Conservation (phyloP, 2,797 vertebrate genomes). For the Cryptoblepharus egeriae region DNA sequence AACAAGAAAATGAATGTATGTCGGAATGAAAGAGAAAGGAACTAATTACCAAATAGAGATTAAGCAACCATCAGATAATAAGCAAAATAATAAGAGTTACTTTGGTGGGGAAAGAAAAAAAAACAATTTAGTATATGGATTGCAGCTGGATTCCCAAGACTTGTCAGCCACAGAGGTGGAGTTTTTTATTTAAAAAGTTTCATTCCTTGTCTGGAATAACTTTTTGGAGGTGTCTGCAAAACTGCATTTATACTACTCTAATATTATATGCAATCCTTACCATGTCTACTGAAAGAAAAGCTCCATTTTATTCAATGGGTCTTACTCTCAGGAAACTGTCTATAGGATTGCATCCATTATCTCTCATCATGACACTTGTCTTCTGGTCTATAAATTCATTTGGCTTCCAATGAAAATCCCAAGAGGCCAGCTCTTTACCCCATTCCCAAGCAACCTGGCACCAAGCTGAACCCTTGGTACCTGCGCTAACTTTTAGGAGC, state of each 20-base stretch:
- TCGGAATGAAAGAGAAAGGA: constrained; percentile 69
- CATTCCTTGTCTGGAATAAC: constrained; percentile 20
- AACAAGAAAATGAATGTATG: constrained; percentile 63
- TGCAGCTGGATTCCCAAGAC: constrained; percentile 45
- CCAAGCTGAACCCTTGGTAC: too few relatives aligned
- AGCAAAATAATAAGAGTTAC: constrained; percentile 64
- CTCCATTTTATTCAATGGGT: too few relatives aligned
- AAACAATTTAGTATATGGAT: constrained; percentile 64
- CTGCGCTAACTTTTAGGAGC: too few relatives aligned
- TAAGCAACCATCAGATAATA: constrained; percentile 75
- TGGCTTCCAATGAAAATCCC: too few relatives aligned
- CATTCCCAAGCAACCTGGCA: too few relatives aligned
- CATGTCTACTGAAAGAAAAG: too few relatives aligned
- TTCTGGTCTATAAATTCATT: too few relatives aligned
- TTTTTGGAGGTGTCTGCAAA: not conserved
- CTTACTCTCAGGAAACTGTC: too few relatives aligned
- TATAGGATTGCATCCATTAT: too few relatives aligned
- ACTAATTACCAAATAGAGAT: constrained; percentile 76
- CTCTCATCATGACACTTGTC: not conserved
- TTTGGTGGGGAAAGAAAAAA: constrained; percentile 49
- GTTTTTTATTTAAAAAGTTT: not conserved
- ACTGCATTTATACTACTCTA: not conserved
- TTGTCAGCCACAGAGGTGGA: constrained; percentile 3
- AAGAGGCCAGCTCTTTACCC: too few relatives aligned
- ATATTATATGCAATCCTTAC: too few relatives aligned